A percentile compares a stretch with the other conserved stretches of the same genome.
These are phyloP conservation scores for Myiozetetes cayanensis DNA, from an alignment of 2,113 vertebrate genomes.

Conservation along the genomic window DNA sequence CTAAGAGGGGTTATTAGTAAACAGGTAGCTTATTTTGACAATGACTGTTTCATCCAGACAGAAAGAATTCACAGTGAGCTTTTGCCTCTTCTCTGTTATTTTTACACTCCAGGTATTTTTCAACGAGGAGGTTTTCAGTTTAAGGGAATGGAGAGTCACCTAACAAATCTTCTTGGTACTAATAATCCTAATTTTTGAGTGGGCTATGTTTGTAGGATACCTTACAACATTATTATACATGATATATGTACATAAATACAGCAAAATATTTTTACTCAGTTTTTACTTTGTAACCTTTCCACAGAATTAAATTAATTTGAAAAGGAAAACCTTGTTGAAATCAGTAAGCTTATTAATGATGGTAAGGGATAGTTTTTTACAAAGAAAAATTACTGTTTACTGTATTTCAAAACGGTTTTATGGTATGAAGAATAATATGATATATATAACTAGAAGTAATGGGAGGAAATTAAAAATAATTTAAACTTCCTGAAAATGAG, in stretches of 20 bases:
- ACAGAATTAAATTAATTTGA: neutral
- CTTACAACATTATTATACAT: neutral
- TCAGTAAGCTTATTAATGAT: neutral
- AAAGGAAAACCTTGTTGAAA: neutral
- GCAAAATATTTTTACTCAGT: neutral
- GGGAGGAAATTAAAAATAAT: slow-evolving; percentile 59
- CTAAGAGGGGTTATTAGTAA: neutral
- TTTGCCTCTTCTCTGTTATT: neutral
- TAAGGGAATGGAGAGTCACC: neutral
- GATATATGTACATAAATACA: neutral
- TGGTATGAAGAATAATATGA: neutral
- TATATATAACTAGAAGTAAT: slow-evolving; percentile 38
- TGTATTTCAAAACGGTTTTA: slow-evolving; percentile 13
- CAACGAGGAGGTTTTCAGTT: neutral
- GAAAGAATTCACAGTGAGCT: neutral
- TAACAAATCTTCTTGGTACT: neutral
- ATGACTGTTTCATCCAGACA: neutral
- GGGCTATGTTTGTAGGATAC: neutral
- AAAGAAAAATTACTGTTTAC: neutral
- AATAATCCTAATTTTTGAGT: neutral
- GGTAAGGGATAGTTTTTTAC: neutral
- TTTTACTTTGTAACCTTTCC: neutral
- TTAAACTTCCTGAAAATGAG: slow-evolving; percentile 40
- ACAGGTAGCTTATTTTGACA: neutral
- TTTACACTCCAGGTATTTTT: neutral